phyloP scores from a whole-genome alignment of 2,797 vertebrate species.

The Sorex maritimensis region DNA sequence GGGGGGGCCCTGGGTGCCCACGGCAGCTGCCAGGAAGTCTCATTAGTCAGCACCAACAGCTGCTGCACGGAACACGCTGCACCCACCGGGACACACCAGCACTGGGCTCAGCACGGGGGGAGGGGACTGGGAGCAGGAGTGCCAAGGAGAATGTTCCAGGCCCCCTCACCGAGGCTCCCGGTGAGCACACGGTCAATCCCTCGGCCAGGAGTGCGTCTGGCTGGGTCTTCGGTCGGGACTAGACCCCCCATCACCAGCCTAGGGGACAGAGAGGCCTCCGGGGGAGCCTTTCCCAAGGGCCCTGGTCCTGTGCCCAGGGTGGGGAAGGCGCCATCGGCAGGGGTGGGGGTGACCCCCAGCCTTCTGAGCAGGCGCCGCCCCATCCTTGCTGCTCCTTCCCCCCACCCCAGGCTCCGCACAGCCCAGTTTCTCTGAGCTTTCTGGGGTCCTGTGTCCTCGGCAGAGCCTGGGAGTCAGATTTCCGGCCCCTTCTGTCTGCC shows the following conservation, averaged over 20 bases:
- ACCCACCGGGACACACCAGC: not conserved
- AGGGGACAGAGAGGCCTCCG: not conserved
- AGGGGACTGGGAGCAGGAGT: not conserved
- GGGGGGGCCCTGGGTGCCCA: constrained; percentile 5
- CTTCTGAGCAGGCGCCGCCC: too few relatives aligned
- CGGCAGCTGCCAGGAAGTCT: constrained; percentile 69
- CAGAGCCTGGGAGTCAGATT: constrained; percentile 44
- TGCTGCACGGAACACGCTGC: constrained; percentile 65
- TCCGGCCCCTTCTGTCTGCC: constrained; percentile 26
- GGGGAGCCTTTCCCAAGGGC: not conserved
- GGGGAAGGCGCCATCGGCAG: not conserved
- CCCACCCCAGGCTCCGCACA: not conserved
- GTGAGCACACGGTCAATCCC: too few relatives aligned
- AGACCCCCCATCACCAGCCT: not conserved
- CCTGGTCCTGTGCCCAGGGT: not conserved
- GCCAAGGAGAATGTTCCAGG: not conserved
- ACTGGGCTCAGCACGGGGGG: not conserved
- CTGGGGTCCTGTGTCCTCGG: not conserved
- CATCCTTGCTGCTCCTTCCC: too few relatives aligned
- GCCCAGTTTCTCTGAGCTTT: constrained; percentile 9
- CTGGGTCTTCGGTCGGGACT: not conserved
- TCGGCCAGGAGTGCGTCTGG: not conserved
- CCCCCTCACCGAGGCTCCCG: not conserved
- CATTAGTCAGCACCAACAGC: constrained; percentile 79
- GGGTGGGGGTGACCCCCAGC: not conserved